Evolutionary conservation across 2,113 vertebrate genomes (phyloP).

Genomic region (Cacatua alba): DNA sequence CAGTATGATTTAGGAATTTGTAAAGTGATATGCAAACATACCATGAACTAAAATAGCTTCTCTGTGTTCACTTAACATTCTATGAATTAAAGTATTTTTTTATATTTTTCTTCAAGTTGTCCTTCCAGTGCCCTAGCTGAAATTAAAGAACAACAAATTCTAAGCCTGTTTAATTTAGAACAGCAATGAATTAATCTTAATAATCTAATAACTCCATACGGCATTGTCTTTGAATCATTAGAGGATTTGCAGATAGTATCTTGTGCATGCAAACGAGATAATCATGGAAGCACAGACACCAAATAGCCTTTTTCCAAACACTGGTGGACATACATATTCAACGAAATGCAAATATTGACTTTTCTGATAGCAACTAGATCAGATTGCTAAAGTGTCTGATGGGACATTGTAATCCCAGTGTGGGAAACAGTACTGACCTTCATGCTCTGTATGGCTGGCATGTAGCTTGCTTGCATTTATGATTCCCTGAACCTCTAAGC

Average conservation of each 20-base stretch:
- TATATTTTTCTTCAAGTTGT: background rate
- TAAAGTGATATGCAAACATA: background rate
- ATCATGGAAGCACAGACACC: constrained; percentile 68
- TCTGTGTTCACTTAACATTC: background rate
- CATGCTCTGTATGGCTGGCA: background rate
- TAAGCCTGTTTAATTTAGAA: constrained; percentile 58
- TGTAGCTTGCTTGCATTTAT: constrained; percentile 57
- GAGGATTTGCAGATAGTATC: constrained; percentile 72
- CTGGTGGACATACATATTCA: constrained; percentile 80
- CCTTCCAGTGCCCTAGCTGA: constrained; percentile 17
- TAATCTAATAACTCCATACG: constrained; percentile 65
- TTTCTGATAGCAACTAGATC: constrained; percentile 73
- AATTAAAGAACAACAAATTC: constrained; percentile 49
- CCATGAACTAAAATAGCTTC: background rate
- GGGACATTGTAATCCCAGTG: constrained; percentile 50
- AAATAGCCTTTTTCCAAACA: constrained; percentile 70
- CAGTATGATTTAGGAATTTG: background rate
- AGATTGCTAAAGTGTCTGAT: constrained; percentile 65
- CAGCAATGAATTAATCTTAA: constrained; percentile 69
- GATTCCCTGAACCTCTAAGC: constrained; percentile 61
- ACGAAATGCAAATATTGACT: constrained; percentile 84
- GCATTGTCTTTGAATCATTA: constrained; percentile 67
- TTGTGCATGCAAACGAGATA: constrained; percentile 76
- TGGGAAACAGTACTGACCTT: constrained; percentile 57
- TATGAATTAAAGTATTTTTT: constrained; percentile 2